phyloP scores from a whole-genome alignment of 2,797 vertebrate genomes.

The Paratrypauchen microcephalus region DNA sequence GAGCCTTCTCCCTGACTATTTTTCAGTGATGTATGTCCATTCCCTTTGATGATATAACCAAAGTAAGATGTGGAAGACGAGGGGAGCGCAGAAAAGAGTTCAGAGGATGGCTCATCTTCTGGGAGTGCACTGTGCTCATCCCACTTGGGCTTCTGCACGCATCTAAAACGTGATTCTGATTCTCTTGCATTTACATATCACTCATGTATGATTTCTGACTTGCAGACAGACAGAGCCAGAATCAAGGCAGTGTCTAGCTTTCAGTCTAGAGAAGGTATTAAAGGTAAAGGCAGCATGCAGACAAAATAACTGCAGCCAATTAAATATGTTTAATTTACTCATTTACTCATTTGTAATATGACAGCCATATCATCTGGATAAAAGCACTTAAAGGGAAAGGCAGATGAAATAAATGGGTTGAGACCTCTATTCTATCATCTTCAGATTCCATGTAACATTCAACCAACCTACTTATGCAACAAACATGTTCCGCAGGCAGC shows the following conservation, averaged over 20 bases:
- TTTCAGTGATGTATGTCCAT: slow-evolving; percentile 58
- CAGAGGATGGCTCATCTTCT: slow-evolving; percentile 57
- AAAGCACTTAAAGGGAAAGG: slow-evolving; percentile 50
- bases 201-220: slow-evolving; percentile 40
- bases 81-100: slow-evolving; percentile 59
- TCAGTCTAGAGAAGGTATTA: not conserved
- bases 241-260: slow-evolving; percentile 7
- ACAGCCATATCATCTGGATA: slow-evolving; percentile 58
- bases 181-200: slow-evolving; percentile 64
- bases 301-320: not conserved
- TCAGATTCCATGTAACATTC: slow-evolving; percentile 50
- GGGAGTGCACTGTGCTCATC: slow-evolving; percentile 57
- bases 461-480: slow-evolving; percentile 46
- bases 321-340: not conserved
- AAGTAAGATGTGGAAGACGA: slow-evolving; percentile 56
- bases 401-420: slow-evolving; percentile 61
- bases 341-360: slow-evolving; percentile 22
- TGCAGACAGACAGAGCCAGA: slow-evolving; percentile 33
- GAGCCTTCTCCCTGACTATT: slow-evolving; percentile 52
- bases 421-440: slow-evolving; percentile 60
- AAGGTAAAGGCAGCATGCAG: not conserved
- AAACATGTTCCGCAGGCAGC: slow-evolving; percentile 38
- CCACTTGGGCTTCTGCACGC: slow-evolving; percentile 52
- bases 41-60: slow-evolving; percentile 73
- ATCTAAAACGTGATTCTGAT: slow-evolving; percentile 51